Evolutionary conservation across 2,888 invertebrate genomes (phyloP).

Genomic region (Graphium colonna): DNA sequence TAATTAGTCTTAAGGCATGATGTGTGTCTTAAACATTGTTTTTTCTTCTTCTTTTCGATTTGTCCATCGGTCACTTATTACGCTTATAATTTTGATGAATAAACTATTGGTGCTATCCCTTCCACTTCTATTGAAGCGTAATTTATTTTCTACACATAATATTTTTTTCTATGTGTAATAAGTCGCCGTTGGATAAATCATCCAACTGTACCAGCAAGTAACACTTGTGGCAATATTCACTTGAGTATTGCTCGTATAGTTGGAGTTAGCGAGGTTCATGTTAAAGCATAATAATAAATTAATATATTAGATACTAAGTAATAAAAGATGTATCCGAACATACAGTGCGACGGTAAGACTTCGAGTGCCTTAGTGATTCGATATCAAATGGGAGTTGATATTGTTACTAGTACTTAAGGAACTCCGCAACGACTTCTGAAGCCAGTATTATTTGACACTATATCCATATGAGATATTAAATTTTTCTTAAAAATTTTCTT

Average conservation of each 20-base stretch:
- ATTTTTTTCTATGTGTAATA: conserved; percentile 7
- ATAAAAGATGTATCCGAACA: conserved; percentile 64
- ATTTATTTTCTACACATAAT: conserved; percentile 15
- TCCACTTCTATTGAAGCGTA: conserved; percentile 23
- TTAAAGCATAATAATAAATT: conserved; percentile 64
- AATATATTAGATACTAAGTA: conserved; percentile 63
- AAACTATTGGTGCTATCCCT: conserved; percentile 38
- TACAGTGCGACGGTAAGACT: conserved; percentile 51
- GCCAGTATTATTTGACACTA: conserved; percentile 50
- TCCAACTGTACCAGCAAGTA: conserved; percentile 17
- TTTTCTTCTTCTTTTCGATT: conserved; percentile 26
- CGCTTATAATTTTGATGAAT: conserved; percentile 28
- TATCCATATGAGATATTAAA: conserved; percentile 18
- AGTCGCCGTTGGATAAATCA: conserved; percentile 4
- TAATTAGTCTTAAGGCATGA: conserved; percentile 68
- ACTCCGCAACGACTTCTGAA: conserved; percentile 37
- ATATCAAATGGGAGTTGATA: conserved; percentile 32
- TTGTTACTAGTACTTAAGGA: conserved; percentile 49
- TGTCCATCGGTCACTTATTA: conserved; percentile 56
- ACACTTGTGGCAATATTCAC: conserved; percentile 1
- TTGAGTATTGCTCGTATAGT: conserved; percentile 47
- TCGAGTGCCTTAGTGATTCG: conserved; percentile 58
- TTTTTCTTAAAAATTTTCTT: conserved; percentile 5
- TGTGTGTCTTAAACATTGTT: conserved; percentile 59
- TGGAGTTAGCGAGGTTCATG: conserved; percentile 51